phyloP scores from a whole-genome alignment of 2,113 vertebrate genomes.

The Silurus glanis region DNA sequence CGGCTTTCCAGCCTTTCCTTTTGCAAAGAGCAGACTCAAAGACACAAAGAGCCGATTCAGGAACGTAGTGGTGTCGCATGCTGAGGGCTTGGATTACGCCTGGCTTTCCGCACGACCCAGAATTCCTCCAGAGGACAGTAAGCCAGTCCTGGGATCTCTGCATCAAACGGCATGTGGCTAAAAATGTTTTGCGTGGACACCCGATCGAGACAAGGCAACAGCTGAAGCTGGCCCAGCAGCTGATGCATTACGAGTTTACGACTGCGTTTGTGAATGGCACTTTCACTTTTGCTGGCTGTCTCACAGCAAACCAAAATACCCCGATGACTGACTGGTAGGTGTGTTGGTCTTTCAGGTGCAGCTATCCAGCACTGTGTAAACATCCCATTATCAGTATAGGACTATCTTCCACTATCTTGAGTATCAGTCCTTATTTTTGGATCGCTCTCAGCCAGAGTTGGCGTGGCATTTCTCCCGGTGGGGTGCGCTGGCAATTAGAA shows the following conservation, averaged over 20 bases:
- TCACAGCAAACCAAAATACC: background rate
- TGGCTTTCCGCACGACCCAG: slow-evolving; percentile 48
- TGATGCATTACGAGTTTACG: slow-evolving; percentile 9
- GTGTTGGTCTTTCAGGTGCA: slow-evolving; percentile 34
- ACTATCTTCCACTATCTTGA: slow-evolving; percentile 41
- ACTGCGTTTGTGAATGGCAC: background rate
- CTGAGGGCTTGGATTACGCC: slow-evolving; percentile 57
- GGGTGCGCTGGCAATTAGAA: slow-evolving; percentile 47
- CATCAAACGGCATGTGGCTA: slow-evolving; percentile 13
- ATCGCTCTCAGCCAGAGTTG: slow-evolving; percentile 33
- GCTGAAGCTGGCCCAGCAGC: slow-evolving; percentile 6
- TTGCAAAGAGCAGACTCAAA: slow-evolving; percentile 39
- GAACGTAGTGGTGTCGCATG: slow-evolving; percentile 44
- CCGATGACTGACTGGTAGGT: background rate
- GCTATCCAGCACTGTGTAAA: slow-evolving; percentile 49
- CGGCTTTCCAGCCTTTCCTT: slow-evolving; percentile 44
- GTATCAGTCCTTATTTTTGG: slow-evolving; percentile 38
- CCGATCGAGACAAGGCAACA: slow-evolving; percentile 6
- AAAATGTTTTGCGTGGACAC: slow-evolving; percentile 38
- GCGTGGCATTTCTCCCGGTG: slow-evolving; percentile 28
- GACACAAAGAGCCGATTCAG: slow-evolving; percentile 61
- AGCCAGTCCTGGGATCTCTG: slow-evolving; percentile 36
- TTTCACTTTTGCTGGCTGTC: background rate
- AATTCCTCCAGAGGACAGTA: slow-evolving; percentile 51
- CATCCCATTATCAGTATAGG: slow-evolving; percentile 25